Evolutionary conservation across 1,140 invertebrate genomes (phyloP), one percentile per base, ranked within the genome.

Genomic region (Teleopsis dalmanni): DNA sequence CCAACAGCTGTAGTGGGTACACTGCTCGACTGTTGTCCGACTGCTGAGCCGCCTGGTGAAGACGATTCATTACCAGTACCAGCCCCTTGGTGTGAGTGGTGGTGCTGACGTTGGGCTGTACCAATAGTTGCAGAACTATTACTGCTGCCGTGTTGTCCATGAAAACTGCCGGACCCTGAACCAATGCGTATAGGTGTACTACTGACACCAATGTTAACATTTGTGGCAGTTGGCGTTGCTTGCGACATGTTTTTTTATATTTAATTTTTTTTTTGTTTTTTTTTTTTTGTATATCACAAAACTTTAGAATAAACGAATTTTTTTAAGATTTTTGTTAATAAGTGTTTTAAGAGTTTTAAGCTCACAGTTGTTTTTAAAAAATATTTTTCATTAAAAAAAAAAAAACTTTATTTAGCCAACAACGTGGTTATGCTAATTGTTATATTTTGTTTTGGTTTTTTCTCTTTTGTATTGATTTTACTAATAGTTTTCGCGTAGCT

Each of bases 141-240:
- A 57, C n/a, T n/a, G n/a, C n/a, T n/a, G n/a, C n/a, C n/a, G n/a
- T n/a, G n/a, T n/a, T n/a, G n/a, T n/a, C 3, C 57, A 57, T 59
- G 41, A 35, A 37, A 45, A 25, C 35, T 13, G 54, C 44, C n/a
- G 54, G 52, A 52, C 19, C 52, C 54, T 48, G 62, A 64, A 33
- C 62, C 60, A 19, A 66, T 66, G 31, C 64, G 56, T 31, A 66
- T 66, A n/a, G 64, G 64, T 19, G 59, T 61, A 54, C 59, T 61
- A 37, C 55, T 42, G 16, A 43, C 27, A 27, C 26, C 38, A 8
- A 38, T n/a, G 10, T 27, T 41, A 33, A 16, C 42, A 22, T 37
- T 29, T 14, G 36, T 22, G 14, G 36, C 47, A 23, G 26, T 29
- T 35, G 47, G 23, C 13, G 40, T 49, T 18, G 27, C 40, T 33